Percentiles rank a stretch among this genome's conserved stretches.
Conservation (phyloP, 2,888 invertebrate species). For the Tanaodytes sp. region DNA sequence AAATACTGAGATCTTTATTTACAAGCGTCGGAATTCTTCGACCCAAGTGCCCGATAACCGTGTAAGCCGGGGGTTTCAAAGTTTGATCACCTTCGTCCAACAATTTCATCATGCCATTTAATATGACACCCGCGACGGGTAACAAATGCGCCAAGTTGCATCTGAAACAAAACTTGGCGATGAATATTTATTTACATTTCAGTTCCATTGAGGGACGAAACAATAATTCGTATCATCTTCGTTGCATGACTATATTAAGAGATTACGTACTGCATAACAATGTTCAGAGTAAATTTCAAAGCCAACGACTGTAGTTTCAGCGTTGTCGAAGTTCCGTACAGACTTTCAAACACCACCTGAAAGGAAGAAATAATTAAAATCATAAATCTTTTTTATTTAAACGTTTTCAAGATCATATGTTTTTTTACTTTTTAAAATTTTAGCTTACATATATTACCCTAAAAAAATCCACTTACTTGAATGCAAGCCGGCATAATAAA, state of each 20-base stretch:
- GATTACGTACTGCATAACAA: slow-evolving; percentile 83
- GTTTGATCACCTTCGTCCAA: slow-evolving; percentile 79
- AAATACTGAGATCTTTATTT: slow-evolving; percentile 78
- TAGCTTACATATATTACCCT: slow-evolving; percentile 8
- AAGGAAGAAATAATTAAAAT: slow-evolving; percentile 52
- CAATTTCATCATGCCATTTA: slow-evolving; percentile 82
- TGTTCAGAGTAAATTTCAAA: slow-evolving; percentile 85
- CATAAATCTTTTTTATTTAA: background rate
- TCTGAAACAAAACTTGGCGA: too few relatives aligned
- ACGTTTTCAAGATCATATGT: slow-evolving; percentile 22
- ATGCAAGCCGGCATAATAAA: slow-evolving; percentile 86
- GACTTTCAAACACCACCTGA: slow-evolving; percentile 88
- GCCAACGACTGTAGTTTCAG: slow-evolving; percentile 86
- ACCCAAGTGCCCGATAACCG: slow-evolving; percentile 81
- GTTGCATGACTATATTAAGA: too few relatives aligned
- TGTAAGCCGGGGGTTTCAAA: slow-evolving; percentile 82
- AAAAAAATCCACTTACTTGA: slow-evolving; percentile 76
- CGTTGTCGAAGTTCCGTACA: slow-evolving; percentile 89
- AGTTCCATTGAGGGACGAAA: too few relatives aligned
- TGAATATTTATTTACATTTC: too few relatives aligned
- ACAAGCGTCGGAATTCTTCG: slow-evolving; percentile 78
- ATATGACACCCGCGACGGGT: slow-evolving; percentile 81
- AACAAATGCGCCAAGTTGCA: slow-evolving; percentile 78
- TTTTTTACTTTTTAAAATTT: slow-evolving; percentile 16
- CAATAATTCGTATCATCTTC: too few relatives aligned